Evolutionary conservation across 2,113 vertebrate genomes (phyloP).

Genomic region (Raphicerus campestris): DNA sequence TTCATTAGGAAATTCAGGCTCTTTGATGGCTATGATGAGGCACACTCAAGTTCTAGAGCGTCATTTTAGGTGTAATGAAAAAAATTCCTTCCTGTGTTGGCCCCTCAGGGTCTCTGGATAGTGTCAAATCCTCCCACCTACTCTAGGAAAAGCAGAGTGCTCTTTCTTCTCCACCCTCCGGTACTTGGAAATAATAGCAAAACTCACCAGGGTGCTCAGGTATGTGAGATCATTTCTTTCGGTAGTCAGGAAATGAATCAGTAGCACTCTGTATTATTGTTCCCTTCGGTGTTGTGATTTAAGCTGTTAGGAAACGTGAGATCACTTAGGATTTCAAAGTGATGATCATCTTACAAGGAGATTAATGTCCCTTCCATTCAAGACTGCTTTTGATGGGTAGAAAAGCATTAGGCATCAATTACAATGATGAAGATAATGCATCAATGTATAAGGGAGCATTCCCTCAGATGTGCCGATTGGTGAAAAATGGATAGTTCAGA

Average conservation of each 20-base stretch:
- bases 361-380: slow-evolving; percentile 40
- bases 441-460: neutral
- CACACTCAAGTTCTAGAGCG: neutral
- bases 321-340: slow-evolving; percentile 6
- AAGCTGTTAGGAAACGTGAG: slow-evolving; percentile 7
- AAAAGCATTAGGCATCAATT: neutral
- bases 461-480: neutral
- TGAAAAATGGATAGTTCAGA: neutral
- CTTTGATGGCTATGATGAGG: neutral
- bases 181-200: neutral
- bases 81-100: neutral
- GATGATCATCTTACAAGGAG: slow-evolving; percentile 38
- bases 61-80: neutral
- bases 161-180: neutral
- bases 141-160: neutral
- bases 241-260: neutral
- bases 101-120: neutral
- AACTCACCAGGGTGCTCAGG: neutral
- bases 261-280: neutral
- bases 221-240: neutral
- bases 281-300: slow-evolving; percentile 30
- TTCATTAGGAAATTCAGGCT: neutral
- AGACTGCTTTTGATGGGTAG: neutral
- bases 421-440: neutral
- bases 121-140: neutral